Evolutionary conservation across 2,797 vertebrate species (phyloP), one percentile per base, ranked within the genome.

Genomic region (Euphonia xanthogaster): DNA sequence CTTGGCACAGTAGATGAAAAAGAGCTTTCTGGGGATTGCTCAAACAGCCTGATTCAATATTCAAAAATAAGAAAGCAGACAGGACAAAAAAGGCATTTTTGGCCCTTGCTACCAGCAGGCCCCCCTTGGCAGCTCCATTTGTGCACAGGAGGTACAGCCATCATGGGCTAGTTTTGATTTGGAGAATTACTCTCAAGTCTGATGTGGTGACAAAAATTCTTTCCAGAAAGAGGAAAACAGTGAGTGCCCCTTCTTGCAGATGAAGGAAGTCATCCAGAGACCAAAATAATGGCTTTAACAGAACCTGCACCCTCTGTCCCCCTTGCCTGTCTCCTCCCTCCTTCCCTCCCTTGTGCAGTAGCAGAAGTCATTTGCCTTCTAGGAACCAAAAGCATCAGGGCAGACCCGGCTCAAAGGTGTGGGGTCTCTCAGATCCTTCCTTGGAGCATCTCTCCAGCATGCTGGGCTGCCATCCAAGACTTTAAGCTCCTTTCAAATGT

Each of bases 351-450:
- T 20, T 42, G 76, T 10, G 2, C 3, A 3, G 50, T 5, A 63
- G 86, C 82, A 65, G 53, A 50, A 83, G 81, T 60, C 65, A 12
- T 42, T 96, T 80, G 96, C 96, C 97, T 97, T 97, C 94, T 65
- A 97, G 92, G 96, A 97, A 96, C 12, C 70, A 28, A 76, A 60
- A 68, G 74, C 30, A 5, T 37, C 30, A 3, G 0, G 5, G 75
- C 91, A 72, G 63, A n/a, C 73, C 89, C 3, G 3, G 73, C 84
- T 86, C 73, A 14, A 23, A 76, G 89, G 57, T 93, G 85, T 53
- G 74, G 81, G 80, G 91, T 93, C 91, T 65, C 22, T 1, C 35
- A 87, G 75, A 88, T 68, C 80, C 68, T 88, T 94, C 84, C 86
- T 61, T 45, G 40, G 71, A 94, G 88, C 85, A 84, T 47, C 82